Conservation (phyloP, 92 coral and sea anemone genomes). For the Chrysogorgia sp. region DNA sequence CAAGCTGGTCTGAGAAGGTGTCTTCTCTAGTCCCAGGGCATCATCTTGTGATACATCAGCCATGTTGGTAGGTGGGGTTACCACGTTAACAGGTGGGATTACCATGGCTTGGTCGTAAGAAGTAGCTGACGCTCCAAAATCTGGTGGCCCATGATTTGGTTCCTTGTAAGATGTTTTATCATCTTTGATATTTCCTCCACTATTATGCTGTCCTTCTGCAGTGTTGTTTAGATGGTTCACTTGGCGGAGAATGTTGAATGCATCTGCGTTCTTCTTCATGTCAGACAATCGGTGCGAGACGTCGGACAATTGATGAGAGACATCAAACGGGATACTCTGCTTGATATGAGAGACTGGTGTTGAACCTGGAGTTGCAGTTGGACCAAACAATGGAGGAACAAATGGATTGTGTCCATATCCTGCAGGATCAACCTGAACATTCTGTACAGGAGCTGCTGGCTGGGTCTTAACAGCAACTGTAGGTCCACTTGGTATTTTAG, state of each 20-base stretch:
- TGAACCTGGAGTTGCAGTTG: no score
- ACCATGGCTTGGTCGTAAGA: background rate
- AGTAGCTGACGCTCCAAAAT: no score
- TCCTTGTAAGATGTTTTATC: no score
- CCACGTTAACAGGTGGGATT: background rate
- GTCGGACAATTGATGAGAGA: background rate
- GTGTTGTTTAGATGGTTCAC: background rate
- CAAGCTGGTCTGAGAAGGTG: background rate
- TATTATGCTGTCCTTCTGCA: background rate
- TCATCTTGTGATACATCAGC: background rate
- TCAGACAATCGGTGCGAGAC: background rate
- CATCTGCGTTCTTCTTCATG: background rate
- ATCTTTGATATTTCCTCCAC: background rate
- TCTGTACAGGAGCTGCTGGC: no score
- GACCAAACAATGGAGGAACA: no score
- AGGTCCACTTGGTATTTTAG: no score
- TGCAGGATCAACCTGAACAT: no score
- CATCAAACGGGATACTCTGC: background rate
- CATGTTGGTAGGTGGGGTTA: background rate
- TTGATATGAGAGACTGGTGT: background rate
- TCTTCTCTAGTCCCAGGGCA: background rate
- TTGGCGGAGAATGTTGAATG: background rate
- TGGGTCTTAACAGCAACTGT: no score
- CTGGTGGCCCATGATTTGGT: no score
- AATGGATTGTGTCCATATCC: no score